Conservation (phyloP, 2,888 invertebrate genomes). For the Kuschelorhynchus macadamiae region DNA sequence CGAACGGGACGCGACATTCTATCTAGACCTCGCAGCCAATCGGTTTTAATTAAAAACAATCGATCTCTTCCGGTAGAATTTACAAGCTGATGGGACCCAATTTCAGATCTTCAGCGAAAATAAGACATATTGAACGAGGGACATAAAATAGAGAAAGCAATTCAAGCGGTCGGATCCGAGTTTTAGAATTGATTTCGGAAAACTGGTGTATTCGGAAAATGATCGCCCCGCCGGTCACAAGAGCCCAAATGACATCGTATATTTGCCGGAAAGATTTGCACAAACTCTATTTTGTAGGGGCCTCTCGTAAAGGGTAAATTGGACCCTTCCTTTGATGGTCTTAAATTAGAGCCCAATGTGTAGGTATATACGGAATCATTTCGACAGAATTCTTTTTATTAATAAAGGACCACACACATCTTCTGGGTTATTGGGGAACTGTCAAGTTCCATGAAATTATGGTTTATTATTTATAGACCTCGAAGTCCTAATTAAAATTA, state of each 20-base stretch:
- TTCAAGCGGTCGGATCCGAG: slow-evolving; percentile 63
- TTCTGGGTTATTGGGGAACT: no score
- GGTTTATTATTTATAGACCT: no score
- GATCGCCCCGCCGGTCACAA: slow-evolving; percentile 49
- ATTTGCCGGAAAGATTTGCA: slow-evolving; percentile 58
- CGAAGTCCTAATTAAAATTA: no score
- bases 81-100: slow-evolving; percentile 41
- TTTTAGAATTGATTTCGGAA: slow-evolving; percentile 66
- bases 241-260: slow-evolving; percentile 62
- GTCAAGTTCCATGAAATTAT: no score
- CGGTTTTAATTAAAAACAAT: slow-evolving; percentile 43
- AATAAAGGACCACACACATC: no score
- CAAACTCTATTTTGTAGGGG: slow-evolving; percentile 56
- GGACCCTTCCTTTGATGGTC: slow-evolving; percentile 24
- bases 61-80: slow-evolving; percentile 39
- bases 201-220: slow-evolving; percentile 60
- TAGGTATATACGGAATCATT: no score
- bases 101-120: slow-evolving; percentile 54
- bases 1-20: neutral
- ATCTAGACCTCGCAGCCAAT: slow-evolving; percentile 43
- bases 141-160: slow-evolving; percentile 66
- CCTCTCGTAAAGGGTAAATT: slow-evolving; percentile 46
- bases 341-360: slow-evolving; percentile 25
- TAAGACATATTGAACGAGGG: slow-evolving; percentile 63
- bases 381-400: no score